A percentile compares a stretch with the other conserved stretches of the same genome.
These are phyloP conservation scores for Acleris cristana DNA, from an alignment of 2,888 invertebrate genomes.

Conservation along the genomic window DNA sequence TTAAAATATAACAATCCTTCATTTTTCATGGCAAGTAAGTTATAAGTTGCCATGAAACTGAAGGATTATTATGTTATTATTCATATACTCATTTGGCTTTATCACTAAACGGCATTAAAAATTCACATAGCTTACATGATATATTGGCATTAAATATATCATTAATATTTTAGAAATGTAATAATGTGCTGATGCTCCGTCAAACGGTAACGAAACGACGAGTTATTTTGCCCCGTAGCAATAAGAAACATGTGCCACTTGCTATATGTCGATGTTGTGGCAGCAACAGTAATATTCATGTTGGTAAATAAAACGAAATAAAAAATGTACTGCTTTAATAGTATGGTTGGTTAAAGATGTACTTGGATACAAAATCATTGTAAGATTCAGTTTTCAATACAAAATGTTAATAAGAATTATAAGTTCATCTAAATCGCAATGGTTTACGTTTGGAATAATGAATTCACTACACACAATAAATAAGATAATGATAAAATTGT, in stretches of 20 bases:
- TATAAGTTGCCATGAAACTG: too few species aligned
- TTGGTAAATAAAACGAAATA: constrained; percentile 48
- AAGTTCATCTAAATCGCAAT: constrained; percentile 45
- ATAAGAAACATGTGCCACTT: too few species aligned
- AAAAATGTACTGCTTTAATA: constrained; percentile 65
- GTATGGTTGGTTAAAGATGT: constrained; percentile 51
- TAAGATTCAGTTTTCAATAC: constrained; percentile 60
- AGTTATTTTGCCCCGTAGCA: background rate
- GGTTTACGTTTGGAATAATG: constrained; percentile 47
- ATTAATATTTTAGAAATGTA: background rate
- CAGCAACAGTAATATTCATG: background rate
- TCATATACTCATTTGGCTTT: too few species aligned
- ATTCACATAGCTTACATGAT: too few species aligned
- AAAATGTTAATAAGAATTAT: constrained; percentile 48
- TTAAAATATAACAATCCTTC: too few species aligned
- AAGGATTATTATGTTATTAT: too few species aligned
- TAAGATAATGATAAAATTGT: constrained; percentile 75
- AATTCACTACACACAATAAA: constrained; percentile 67
- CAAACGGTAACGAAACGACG: background rate
- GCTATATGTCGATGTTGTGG: background rate
- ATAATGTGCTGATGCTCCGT: background rate
- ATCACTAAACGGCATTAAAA: too few species aligned
- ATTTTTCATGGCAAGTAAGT: too few species aligned
- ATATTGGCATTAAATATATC: background rate
- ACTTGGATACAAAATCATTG: constrained; percentile 56